Evolutionary conservation across 1,140 invertebrate species (phyloP).

Genomic region (Drosophila nikananu): DNA sequence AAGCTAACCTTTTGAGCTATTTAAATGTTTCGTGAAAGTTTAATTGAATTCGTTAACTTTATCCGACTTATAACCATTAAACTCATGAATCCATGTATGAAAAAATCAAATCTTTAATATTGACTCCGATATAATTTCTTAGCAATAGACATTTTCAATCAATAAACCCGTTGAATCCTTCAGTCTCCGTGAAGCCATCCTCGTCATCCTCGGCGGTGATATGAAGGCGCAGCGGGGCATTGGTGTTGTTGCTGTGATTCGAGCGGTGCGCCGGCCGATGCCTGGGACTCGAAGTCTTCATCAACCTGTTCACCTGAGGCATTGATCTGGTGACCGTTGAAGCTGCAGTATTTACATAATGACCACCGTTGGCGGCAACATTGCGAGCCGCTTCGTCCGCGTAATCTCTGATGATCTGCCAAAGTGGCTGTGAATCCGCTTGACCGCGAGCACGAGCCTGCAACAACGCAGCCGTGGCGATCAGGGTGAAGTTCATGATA

Average conservation of each 20-base stretch:
- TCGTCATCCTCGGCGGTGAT: constrained; percentile 75
- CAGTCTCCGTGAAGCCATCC: constrained; percentile 24
- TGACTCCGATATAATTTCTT: neutral
- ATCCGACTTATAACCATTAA: neutral
- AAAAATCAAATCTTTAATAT: constrained; percentile 3
- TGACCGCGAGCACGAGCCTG: constrained; percentile 49
- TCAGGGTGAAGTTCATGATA: constrained; percentile 65
- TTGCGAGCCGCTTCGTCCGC: constrained; percentile 67
- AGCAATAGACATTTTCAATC: neutral
- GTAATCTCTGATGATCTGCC: constrained; percentile 68
- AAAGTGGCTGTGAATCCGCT: constrained; percentile 46
- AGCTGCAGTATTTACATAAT: constrained; percentile 25
- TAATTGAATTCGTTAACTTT: neutral
- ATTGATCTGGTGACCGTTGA: neutral
- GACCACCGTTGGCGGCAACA: constrained; percentile 51
- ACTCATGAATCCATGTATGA: neutral
- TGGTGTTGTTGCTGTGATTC: constrained; percentile 1
- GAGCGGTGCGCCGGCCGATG: constrained; percentile 4
- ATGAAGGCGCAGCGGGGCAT: constrained; percentile 49
- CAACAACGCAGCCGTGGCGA: constrained; percentile 57
- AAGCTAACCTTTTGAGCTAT: neutral
- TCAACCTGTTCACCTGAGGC: neutral
- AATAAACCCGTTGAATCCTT: neutral
- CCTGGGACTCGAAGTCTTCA: constrained; percentile 1
- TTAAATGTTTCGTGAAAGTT: no score